These are phyloP conservation scores for Parnassius apollo DNA, from an alignment of 2,888 invertebrate species.

Conservation along the genomic window DNA sequence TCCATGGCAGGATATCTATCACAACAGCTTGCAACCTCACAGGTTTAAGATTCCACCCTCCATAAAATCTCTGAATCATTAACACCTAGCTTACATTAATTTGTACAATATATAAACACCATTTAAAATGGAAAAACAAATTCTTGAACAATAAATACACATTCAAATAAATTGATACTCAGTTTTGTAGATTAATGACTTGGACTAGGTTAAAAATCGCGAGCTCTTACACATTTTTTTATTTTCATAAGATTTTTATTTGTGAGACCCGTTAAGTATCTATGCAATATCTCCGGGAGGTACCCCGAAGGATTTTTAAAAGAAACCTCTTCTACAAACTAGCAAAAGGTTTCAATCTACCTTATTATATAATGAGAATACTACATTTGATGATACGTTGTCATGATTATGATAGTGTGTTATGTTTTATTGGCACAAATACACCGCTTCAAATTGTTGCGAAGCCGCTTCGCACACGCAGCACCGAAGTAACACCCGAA, in stretches of 20 bases:
- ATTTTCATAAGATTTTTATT: background rate
- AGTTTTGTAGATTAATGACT: background rate
- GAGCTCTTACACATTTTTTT: background rate
- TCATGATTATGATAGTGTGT: conserved; percentile 9
- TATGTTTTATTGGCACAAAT: conserved; percentile 12
- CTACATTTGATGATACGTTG: conserved; percentile 4
- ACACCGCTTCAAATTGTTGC: background rate
- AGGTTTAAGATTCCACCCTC: conserved; percentile 12
- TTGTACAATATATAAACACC: conserved; percentile 15
- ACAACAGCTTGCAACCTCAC: conserved; percentile 35
- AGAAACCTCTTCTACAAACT: conserved; percentile 1
- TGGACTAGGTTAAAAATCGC: conserved; percentile 5
- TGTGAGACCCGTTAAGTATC: background rate
- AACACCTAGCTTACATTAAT: conserved; percentile 19
- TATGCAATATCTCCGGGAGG: conserved; percentile 25
- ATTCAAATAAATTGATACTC: conserved; percentile 7
- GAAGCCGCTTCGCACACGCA: conserved; percentile 10
- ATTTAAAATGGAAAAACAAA: conserved; percentile 4
- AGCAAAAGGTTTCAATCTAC: background rate
- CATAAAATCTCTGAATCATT: conserved; percentile 5
- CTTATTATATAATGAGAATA: conserved; percentile 3
- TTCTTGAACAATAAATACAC: background rate
- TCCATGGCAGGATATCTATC: conserved; percentile 40
- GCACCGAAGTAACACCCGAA: background rate
- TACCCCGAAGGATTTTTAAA: conserved; percentile 18